Evolutionary conservation across 1,140 invertebrate species (phyloP).

Genomic region (Trichonephila clavipes): DNA sequence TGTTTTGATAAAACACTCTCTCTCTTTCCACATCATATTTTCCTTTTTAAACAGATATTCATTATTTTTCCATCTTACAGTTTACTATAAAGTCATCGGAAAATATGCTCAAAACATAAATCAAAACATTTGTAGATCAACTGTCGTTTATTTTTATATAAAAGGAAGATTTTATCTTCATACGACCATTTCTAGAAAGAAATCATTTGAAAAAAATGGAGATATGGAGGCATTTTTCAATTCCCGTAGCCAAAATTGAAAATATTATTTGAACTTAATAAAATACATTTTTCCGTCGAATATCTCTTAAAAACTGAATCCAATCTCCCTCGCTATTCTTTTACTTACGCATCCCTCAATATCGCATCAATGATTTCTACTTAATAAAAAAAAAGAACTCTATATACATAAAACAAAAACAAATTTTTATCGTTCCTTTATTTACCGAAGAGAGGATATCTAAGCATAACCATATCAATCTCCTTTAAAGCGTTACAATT

Average conservation of each 20-base stretch:
- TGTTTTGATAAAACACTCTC: too few relatives aligned
- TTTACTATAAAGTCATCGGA: too few relatives aligned
- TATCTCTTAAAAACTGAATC: not conserved
- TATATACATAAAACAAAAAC: not conserved
- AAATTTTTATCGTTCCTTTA: constrained; percentile 26
- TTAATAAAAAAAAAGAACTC: not conserved
- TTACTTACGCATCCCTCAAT: not conserved
- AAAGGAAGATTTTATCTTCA: too few relatives aligned
- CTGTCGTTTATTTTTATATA: too few relatives aligned
- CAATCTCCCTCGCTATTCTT: not conserved
- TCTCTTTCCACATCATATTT: too few relatives aligned
- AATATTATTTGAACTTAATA: not conserved
- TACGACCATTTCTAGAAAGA: too few relatives aligned
- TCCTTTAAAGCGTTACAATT: constrained; percentile 54
- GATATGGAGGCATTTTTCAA: not conserved
- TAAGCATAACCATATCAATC: not conserved
- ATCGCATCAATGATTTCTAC: constrained; percentile 13
- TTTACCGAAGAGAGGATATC: constrained; percentile 27
- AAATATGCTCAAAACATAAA: too few relatives aligned
- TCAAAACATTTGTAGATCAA: too few relatives aligned
- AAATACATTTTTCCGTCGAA: not conserved
- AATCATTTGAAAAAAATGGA: too few relatives aligned
- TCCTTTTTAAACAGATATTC: too few relatives aligned
- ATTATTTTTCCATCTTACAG: too few relatives aligned
- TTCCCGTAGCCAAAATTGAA: not conserved